phyloP scores from a whole-genome alignment of 2,113 vertebrate genomes.

The Galeopterus variegatus region DNA sequence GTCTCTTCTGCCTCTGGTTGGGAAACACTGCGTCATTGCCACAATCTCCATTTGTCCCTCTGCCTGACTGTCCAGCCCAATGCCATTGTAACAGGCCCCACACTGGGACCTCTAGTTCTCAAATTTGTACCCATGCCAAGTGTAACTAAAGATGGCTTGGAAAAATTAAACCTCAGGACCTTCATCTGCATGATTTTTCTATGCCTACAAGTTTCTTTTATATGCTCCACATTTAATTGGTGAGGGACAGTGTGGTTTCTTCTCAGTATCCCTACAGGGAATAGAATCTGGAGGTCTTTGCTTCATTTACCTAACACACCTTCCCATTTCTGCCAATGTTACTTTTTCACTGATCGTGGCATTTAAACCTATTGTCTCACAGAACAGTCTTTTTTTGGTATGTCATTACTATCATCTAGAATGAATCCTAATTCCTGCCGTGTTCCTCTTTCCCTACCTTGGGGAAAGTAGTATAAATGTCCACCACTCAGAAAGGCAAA shows the following conservation, averaged over 20 bases:
- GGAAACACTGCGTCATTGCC: background rate
- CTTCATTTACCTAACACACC: background rate
- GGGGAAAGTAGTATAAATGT: background rate
- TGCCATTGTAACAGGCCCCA: too few relatives aligned
- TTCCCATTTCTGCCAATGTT: background rate
- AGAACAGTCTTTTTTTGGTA: background rate
- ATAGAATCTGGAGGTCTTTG: background rate
- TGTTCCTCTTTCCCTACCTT: background rate
- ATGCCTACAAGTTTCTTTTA: background rate
- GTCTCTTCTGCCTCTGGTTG: background rate
- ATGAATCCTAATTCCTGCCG: background rate
- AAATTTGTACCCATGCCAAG: background rate
- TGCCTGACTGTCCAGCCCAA: rapidly evolving
- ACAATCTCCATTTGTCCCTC: background rate
- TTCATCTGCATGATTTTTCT: background rate
- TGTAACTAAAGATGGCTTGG: background rate
- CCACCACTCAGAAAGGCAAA: background rate
- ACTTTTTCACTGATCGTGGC: background rate
- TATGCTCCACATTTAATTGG: background rate
- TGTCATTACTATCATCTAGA: background rate
- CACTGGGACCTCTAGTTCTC: background rate
- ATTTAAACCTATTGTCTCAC: background rate
- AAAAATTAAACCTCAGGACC: background rate
- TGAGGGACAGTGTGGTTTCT: background rate
- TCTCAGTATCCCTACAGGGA: background rate